A percentile compares a stretch with the other conserved stretches of the same genome.
Evolutionary conservation across 2,113 vertebrate species (phyloP).

Genomic region (Rhinichthys klamathensis): DNA sequence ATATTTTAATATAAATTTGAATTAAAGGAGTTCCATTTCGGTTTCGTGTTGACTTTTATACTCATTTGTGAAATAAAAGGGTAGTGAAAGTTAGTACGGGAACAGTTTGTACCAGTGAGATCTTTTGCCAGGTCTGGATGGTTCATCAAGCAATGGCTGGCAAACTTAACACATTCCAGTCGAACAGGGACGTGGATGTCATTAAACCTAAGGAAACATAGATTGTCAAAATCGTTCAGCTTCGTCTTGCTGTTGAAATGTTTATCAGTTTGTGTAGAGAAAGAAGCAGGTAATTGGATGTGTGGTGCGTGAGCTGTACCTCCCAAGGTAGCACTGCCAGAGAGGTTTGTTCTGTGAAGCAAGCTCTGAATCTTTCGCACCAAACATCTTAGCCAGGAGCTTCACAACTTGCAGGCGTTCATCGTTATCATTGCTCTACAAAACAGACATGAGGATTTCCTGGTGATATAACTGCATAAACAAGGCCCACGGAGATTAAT

Average conservation of each 20-base stretch:
- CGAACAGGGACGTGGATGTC: constrained; percentile 98
- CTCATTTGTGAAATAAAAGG: not conserved
- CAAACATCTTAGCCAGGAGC: constrained; percentile 99
- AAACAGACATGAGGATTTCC: constrained; percentile 13
- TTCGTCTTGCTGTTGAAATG: not conserved
- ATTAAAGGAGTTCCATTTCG: not conserved
- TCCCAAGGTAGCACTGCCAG: constrained; percentile 98
- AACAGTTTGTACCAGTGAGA: constrained; percentile 83
- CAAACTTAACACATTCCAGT: constrained; percentile 98
- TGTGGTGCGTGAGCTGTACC: constrained; percentile 72
- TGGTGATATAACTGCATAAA: constrained; percentile 27
- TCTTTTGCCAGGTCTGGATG: constrained; percentile 98
- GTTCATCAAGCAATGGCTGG: constrained; percentile 98
- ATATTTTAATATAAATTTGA: too few species aligned
- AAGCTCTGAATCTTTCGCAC: constrained; percentile 96
- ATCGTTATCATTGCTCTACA: constrained; percentile 99
- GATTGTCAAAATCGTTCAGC: not conserved
- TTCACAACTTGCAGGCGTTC: constrained; percentile 97
- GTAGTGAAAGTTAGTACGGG: not conserved
- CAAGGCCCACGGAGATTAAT: constrained; percentile 37
- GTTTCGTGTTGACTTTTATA: not conserved
- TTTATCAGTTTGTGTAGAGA: not conserved
- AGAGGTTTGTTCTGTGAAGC: constrained; percentile 98
- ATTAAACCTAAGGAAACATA: constrained; percentile 84
- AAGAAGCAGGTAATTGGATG: not conserved